phyloP scores from a whole-genome alignment of 2,888 invertebrate species.

The Aleiodes leptofemur region DNA sequence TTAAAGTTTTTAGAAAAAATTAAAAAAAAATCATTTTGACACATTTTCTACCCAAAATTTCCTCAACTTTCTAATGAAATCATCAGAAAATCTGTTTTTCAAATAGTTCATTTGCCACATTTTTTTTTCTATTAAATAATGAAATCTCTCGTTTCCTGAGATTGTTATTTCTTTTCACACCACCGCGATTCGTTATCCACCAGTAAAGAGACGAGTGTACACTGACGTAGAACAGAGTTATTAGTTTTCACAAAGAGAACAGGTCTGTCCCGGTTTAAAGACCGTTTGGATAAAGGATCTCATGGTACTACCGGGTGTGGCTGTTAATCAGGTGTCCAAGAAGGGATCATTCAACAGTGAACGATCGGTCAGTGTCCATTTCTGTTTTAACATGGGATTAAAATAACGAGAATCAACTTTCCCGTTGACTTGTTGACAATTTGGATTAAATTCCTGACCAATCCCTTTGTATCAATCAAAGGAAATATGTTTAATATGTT shows the following conservation, averaged over 20 bases:
- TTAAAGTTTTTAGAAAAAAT: too few relatives aligned
- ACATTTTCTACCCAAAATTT: slow-evolving; percentile 29
- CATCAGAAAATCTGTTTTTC: too few relatives aligned
- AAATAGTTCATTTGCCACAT: too few relatives aligned
- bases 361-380: slow-evolving; percentile 71
- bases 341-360: slow-evolving; percentile 55
- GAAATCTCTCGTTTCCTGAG: too few relatives aligned
- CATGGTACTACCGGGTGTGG: slow-evolving; percentile 47
- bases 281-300: slow-evolving; percentile 31
- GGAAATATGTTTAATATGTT: slow-evolving; percentile 27
- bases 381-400: slow-evolving; percentile 71
- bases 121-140: too few relatives aligned
- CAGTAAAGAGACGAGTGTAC: not conserved
- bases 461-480: slow-evolving; percentile 36
- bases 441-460: slow-evolving; percentile 43
- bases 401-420: slow-evolving; percentile 44
- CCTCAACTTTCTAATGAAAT: too few relatives aligned
- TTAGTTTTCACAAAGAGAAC: slow-evolving; percentile 27
- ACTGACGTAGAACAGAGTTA: slow-evolving; percentile 18
- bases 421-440: slow-evolving; percentile 45
- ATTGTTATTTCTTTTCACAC: not conserved
- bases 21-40: too few relatives aligned
- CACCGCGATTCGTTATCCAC: slow-evolving; percentile 30
- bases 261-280: slow-evolving; percentile 16
- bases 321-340: slow-evolving; percentile 65